Evolutionary conservation across 2,113 vertebrate species (phyloP), one percentile per base, ranked within the genome.

Genomic region (Bujurquina vittata): DNA sequence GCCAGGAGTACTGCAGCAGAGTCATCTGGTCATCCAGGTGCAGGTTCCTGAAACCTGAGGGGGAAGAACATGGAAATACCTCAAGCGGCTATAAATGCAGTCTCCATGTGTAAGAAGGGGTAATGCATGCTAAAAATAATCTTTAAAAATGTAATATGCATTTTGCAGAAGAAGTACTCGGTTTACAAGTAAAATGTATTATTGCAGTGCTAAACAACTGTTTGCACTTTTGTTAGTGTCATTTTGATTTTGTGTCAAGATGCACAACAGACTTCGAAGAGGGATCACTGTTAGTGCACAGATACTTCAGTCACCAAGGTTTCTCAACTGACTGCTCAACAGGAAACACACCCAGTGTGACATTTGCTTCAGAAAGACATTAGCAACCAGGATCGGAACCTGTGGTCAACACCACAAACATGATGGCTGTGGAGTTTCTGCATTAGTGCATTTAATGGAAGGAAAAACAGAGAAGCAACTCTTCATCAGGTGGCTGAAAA

Each of bases 1-100:
- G 97, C 99, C 99, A 99, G 0, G 99, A 99, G 90, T 97, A 99
- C 89, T 99, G 99, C 81, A 99, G 96, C 17, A 99, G 96, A 80
- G 96, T 99, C 98, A 99, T 99, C 95, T 99, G 99, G 95, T 99
- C 99, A 78, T 99, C 99, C 91, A 99, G 96, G 89, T 99, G 98
- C 84, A 99, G 91, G 87, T 98, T 98, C 87, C 97, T 95, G 94
- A 99, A 99, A 87, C 98, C 98, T 99, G 80, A 33, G 46, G 62
- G 62, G 22, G 43, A 60, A 75, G 54, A 22, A 88, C 17, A 29
- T 4, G 10, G 37, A 65, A 55, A 54, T 18, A 33, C 17, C 31
- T 55, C 14, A 63, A 74, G 17, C 46, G 17, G 26, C 5, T 31
- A 52, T 31, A 17, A 52, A 52, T 20, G 65, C 17, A 69, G 43